phyloP scores from a whole-genome alignment of 2,888 invertebrate species.

The Cybosia mesomella region DNA sequence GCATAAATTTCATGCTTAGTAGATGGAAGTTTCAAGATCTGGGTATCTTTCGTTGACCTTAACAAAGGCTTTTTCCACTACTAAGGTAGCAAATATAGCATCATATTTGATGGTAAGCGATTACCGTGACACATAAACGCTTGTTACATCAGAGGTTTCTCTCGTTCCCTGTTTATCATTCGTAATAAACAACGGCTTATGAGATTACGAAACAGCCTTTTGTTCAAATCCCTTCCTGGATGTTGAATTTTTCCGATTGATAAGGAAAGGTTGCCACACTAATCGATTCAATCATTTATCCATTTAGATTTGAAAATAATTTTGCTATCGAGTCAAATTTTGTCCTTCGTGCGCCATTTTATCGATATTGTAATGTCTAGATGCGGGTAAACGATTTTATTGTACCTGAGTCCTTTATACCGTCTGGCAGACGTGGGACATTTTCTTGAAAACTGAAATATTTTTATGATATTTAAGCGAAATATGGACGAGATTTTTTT shows the following conservation, averaged over 20 bases:
- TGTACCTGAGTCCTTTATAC: conserved; percentile 3
- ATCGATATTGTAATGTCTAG: conserved; percentile 15
- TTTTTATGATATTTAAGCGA: not conserved
- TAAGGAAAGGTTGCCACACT: not conserved
- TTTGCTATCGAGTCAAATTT: not conserved
- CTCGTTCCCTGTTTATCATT: not conserved
- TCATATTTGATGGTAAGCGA: not conserved
- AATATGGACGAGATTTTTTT: not conserved
- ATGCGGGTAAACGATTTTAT: conserved; percentile 14
- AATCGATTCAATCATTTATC: not conserved
- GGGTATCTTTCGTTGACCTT: too few relatives aligned
- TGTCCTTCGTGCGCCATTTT: not conserved
- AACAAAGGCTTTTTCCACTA: too few relatives aligned
- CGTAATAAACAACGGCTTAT: not conserved
- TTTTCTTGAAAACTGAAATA: not conserved
- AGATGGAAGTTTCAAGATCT: too few relatives aligned
- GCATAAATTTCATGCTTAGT: not conserved
- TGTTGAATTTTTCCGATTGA: not conserved
- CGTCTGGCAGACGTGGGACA: not conserved
- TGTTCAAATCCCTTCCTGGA: not conserved
- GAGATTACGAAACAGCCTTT: not conserved
- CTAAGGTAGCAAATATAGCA: too few relatives aligned
- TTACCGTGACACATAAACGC: not conserved
- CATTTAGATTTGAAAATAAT: not conserved
- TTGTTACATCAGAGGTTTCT: not conserved